Conservation (phyloP, 2,113 vertebrate species). For the Planiliza haematocheilus region DNA sequence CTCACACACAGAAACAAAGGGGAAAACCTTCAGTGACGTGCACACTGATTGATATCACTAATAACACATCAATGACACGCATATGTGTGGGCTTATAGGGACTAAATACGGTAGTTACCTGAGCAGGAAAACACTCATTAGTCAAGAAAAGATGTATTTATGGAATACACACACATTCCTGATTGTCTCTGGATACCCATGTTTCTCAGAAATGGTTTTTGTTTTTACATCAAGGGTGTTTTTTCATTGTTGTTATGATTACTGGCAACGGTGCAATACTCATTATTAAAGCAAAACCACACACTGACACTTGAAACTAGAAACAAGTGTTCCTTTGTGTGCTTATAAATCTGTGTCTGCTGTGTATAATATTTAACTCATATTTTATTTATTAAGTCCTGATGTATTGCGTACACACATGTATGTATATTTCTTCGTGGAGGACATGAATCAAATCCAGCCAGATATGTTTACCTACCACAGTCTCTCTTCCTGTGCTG, state of each 20-base stretch:
- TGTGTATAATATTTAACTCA: constrained; percentile 20
- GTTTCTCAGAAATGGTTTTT: constrained; percentile 12
- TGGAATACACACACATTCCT: not conserved
- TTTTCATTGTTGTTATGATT: not conserved
- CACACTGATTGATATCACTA: constrained; percentile 5
- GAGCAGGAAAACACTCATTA: not conserved
- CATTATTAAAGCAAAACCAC: not conserved
- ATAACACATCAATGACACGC: not conserved
- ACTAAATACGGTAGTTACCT: not conserved
- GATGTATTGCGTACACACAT: not conserved
- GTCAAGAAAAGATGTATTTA: not conserved
- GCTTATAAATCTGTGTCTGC: no score
- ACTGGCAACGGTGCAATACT: not conserved
- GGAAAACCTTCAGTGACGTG: not conserved
- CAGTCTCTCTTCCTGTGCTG: not conserved
- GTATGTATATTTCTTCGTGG: not conserved
- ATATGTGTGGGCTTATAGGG: constrained; percentile 5
- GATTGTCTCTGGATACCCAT: no score
- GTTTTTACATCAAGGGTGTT: constrained; percentile 5
- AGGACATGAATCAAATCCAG: constrained; percentile 24
- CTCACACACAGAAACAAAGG: not conserved
- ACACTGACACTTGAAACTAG: constrained; percentile 10
- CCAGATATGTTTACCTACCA: constrained; percentile 24
- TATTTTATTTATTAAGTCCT: not conserved
- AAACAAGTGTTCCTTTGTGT: no score